Conservation (phyloP, 2,797 vertebrate species). For the Ficedula albicollis region DNA sequence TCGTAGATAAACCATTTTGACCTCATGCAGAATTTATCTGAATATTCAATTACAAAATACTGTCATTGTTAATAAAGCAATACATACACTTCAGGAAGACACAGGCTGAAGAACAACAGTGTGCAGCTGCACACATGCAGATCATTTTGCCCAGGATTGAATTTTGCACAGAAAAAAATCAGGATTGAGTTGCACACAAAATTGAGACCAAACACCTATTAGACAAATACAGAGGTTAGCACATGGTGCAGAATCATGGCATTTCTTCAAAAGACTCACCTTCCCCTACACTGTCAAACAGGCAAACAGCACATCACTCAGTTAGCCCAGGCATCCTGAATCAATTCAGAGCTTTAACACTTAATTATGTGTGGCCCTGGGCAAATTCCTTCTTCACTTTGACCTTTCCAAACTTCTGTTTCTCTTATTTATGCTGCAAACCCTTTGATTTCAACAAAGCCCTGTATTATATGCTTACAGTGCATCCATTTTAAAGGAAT, state of each 20-base stretch:
- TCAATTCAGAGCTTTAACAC: neutral
- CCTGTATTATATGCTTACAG: neutral
- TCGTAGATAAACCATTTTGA: constrained; percentile 36
- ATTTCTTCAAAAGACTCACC: neutral
- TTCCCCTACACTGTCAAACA: neutral
- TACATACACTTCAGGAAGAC: neutral
- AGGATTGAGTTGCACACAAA: neutral
- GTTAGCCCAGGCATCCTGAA: neutral
- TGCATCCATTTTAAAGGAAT: neutral
- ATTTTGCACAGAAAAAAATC: neutral
- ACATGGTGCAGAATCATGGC: neutral
- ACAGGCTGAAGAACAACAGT: neutral
- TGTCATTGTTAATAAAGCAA: constrained; percentile 51
- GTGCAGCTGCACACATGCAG: neutral
- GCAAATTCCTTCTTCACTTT: neutral
- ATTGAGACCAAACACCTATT: neutral
- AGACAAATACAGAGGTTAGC: neutral
- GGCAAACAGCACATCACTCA: neutral
- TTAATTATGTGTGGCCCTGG: neutral
- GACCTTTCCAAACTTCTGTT: constrained; percentile 15
- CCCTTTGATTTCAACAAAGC: neutral
- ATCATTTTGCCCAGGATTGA: neutral
- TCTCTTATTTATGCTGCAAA: neutral
- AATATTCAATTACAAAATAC: constrained; percentile 58
- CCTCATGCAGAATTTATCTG: constrained; percentile 44